Percentiles rank a stretch among this genome's conserved stretches.
Conservation (phyloP, 2,888 invertebrate genomes). For the Argynnis bischoffii region DNA sequence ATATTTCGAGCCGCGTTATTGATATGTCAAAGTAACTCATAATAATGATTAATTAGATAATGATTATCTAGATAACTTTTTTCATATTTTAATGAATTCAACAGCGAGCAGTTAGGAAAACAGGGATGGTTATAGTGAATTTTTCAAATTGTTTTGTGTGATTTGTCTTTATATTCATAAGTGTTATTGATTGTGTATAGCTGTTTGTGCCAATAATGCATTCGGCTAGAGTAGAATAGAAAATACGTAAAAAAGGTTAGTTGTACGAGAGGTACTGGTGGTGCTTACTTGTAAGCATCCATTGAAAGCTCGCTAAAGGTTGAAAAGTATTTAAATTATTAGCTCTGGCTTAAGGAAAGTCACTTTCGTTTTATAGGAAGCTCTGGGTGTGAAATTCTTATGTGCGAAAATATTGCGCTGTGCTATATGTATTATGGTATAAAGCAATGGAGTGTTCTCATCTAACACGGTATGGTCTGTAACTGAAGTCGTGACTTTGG, state of each 20-base stretch:
- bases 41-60: conserved; percentile 79
- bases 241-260: conserved; percentile 54
- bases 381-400: conserved; percentile 43
- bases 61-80: conserved; percentile 75
- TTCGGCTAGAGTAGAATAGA: conserved; percentile 70
- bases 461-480: conserved; percentile 28
- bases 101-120: conserved; percentile 80
- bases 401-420: conserved; percentile 38
- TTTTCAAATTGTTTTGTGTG: conserved; percentile 75
- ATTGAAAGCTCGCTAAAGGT: conserved; percentile 74
- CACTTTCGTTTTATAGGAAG: conserved; percentile 40
- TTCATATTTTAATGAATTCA: conserved; percentile 67
- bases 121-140: conserved; percentile 78
- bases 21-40: conserved; percentile 82
- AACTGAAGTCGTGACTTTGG: conserved; percentile 40
- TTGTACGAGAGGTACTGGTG: conserved; percentile 52
- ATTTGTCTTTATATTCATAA: conserved; percentile 75
- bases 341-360: conserved; percentile 42
- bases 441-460: conserved; percentile 1
- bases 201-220: conserved; percentile 64
- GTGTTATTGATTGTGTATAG: conserved; percentile 79
- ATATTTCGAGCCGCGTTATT: conserved; percentile 82
- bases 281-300: conserved; percentile 47
- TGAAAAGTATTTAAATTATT: conserved; percentile 57
- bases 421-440: conserved; percentile 2